Evolutionary conservation across 2,888 invertebrate genomes (phyloP).

Genomic region (Chymomyza amoena): DNA sequence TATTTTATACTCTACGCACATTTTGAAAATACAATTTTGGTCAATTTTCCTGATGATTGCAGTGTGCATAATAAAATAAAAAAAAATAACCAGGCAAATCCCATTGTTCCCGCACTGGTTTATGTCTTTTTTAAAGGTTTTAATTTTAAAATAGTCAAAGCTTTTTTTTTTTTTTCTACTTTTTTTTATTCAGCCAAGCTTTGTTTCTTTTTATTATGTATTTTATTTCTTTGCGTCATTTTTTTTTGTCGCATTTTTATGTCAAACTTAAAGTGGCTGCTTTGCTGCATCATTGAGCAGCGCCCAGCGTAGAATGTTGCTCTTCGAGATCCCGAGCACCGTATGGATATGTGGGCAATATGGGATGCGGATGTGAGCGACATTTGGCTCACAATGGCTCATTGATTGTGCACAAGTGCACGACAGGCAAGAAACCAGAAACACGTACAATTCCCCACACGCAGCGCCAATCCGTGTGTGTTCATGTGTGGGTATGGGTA

Average conservation of each 20-base stretch:
- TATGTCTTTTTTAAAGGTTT: not conserved
- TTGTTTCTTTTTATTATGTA: conserved; percentile 17
- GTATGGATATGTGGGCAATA: not conserved
- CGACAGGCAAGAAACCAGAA: conserved; percentile 4
- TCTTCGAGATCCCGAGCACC: too few species aligned
- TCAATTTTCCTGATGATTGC: not conserved
- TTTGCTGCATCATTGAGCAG: conserved; percentile 36
- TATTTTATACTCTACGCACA: not conserved
- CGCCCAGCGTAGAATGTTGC: not conserved
- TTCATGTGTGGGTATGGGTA: conserved; percentile 9
- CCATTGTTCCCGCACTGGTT: not conserved
- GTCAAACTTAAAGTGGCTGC: conserved; percentile 44
- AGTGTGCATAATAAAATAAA: not conserved
- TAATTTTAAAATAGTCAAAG: conserved; percentile 2
- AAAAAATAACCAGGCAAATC: not conserved
- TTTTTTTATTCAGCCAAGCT: conserved; percentile 2
- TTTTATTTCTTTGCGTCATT: conserved; percentile 29
- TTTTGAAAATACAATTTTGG: not conserved
- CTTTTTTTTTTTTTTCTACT: not conserved
- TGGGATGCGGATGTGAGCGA: not conserved
- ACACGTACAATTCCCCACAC: not conserved
- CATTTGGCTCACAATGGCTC: conserved; percentile 5
- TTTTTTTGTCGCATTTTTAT: conserved; percentile 55
- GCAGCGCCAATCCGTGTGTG: not conserved
- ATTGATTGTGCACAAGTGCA: conserved; percentile 13